Base-by-base conservation (phyloP, 2,113 vertebrate species). In the Corythoichthys haematopterus region DNA sequence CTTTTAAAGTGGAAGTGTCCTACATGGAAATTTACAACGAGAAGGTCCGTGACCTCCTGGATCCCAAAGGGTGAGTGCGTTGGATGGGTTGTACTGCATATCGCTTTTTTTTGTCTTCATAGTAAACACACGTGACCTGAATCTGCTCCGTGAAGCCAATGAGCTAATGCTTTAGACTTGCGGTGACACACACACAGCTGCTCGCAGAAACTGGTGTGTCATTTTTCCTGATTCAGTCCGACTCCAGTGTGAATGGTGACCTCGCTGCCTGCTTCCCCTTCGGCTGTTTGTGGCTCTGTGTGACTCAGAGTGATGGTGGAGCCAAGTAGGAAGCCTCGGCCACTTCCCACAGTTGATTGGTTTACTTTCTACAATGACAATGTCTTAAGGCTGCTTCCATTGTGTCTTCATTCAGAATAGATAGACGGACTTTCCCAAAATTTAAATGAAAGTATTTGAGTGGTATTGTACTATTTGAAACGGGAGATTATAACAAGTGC, bases 21-120 rank as follows among this genome's bases (percentile, higher is more conserved):
- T 98, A 92, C 84, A 98, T 99, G 97, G 97, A 99, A 92, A 99
- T 99, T 89, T 99, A 99, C 91, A 99, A 99, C 35, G 97, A 99
- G 85, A 98, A 98, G 75, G 97, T 99, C 76, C 90, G 97, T 61
- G 97, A 99, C 87, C 93, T 99, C 58, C 91, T 99, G 77, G 97
- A 99, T 82, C 97, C 97, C 73, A 99, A 99, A 93, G 96, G 97
- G 97, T 99, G 80, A 94, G 97, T 99, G 80, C 94, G 95, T 89
- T 53, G 6, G 75, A 60, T 77, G 16, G 57, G 43, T 66, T 55
- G 4, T 47, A 28, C 20, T 28, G 20, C 1, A 11, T 45, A 57
- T 37, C 47, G 46, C 46, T 51, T 46, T n/a, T 60, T 61, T 12
- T 40, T 43, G 40, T 56, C 51, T 28, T 28, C 33, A 50, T 3